Base-by-base conservation (phyloP, 2,797 vertebrate species). In the Petrocephalus schoutedeni region DNA sequence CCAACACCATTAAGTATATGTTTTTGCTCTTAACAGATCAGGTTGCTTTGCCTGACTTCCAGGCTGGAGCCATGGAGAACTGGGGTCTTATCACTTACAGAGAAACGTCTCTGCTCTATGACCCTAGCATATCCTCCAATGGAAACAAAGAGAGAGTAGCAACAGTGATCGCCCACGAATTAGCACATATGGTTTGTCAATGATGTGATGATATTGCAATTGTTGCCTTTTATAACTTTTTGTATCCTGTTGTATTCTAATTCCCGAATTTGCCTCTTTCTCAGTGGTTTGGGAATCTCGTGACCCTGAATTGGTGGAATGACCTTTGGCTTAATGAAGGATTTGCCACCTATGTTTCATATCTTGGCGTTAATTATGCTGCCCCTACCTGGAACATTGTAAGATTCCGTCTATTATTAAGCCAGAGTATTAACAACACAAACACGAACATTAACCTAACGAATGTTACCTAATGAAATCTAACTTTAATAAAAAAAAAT, bases 271-370 rank as follows among this genome's bases (percentile, higher is more conserved):
- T 89, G 45, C 61, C 71, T 67, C 41, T 28, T 36, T 56, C 90
- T 0, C 91, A 99, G 98, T 99, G 98, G 98, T 99, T 99, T 21
- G 98, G 98, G 36, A 99, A 99, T 93, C 94, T 99, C 91, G 98
- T 99, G 92, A 99, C 98, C 0, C 87, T 99, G 91, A 92, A 41
- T 0, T 99, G 98, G 98, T 99, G 98, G 98, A 99, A 98, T 0
- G 97, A 98, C 91, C 91, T 99, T 88, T 99, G 98, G 98, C 91
- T 99, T 88, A 99, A 99, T 0, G 98, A 99, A 90, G 98, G 98
- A 77, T 99, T 99, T 0, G 98, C 98, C 0, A 97, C 96, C 0
- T 99, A 98, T 0, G 96, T 98, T 80, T 95, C 98, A 89, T 98
- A 97, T 89, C 95, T 99, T 9, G 98, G 97, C 0, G 97, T 95